Conservation (phyloP, 2,113 vertebrate species). For the Dipodomys spectabilis region DNA sequence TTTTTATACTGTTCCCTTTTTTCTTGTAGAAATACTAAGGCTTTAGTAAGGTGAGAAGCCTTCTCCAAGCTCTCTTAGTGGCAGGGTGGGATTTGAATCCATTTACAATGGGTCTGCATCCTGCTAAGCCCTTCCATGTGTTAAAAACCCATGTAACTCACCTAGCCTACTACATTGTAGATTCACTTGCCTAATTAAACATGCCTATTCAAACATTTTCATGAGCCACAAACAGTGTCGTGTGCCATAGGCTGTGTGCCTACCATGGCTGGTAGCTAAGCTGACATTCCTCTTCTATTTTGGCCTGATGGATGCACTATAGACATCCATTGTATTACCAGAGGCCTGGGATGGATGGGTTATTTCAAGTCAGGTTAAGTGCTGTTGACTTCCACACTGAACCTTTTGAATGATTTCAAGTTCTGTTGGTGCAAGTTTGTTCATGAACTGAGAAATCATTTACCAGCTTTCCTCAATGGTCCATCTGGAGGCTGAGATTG, state of each 20-base stretch:
- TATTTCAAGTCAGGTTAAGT: slow-evolving; percentile 1
- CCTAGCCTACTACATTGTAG: too few relatives aligned
- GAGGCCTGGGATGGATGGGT: not conserved
- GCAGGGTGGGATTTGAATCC: not conserved
- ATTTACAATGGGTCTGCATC: not conserved
- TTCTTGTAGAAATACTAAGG: not conserved
- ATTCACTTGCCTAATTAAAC: not conserved
- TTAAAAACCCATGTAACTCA: not conserved
- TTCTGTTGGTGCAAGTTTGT: not conserved
- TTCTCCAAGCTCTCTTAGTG: not conserved
- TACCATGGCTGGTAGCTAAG: not conserved
- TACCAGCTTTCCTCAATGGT: not conserved
- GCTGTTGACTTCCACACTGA: not conserved
- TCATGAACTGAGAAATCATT: not conserved
- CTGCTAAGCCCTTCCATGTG: too few relatives aligned
- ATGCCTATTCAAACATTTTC: not conserved
- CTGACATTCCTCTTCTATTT: not conserved
- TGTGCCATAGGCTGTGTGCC: not conserved
- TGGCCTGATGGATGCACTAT: too few relatives aligned
- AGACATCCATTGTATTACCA: not conserved
- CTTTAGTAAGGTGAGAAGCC: not conserved
- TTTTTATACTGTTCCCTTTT: not conserved
- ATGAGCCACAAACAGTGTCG: not conserved
- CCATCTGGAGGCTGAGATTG: too few relatives aligned
- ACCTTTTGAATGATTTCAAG: not conserved